phyloP scores from a whole-genome alignment of 2,888 invertebrate genomes.

The Apoda limacodes region DNA sequence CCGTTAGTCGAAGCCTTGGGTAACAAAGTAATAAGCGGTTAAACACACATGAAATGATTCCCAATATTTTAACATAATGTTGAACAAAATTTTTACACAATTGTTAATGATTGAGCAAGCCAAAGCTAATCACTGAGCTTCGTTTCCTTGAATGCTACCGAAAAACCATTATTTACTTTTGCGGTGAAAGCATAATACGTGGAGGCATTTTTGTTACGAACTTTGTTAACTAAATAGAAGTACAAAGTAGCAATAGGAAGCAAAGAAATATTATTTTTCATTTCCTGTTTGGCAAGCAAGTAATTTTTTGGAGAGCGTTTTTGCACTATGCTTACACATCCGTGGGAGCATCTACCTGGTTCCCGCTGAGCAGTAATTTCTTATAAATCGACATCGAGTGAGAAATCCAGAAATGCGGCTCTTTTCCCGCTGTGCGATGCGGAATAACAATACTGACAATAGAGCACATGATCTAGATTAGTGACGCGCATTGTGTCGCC shows the following conservation, averaged over 20 bases:
- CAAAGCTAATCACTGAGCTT: conserved; percentile 33
- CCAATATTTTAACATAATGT: conserved; percentile 53
- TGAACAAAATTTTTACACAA: conserved; percentile 44
- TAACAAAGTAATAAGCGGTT: conserved; percentile 52
- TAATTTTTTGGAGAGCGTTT: conserved; percentile 48
- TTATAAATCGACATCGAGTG: conserved; percentile 68
- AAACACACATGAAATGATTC: conserved; percentile 45
- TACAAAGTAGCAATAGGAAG: conserved; percentile 37
- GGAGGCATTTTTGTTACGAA: background rate
- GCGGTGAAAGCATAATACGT: conserved; percentile 28
- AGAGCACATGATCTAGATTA: conserved; percentile 67
- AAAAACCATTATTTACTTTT: conserved; percentile 31
- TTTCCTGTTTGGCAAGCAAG: conserved; percentile 55
- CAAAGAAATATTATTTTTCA: conserved; percentile 52
- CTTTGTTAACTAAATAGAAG: background rate
- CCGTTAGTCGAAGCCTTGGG: conserved; percentile 46
- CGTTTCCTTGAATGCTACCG: conserved; percentile 29
- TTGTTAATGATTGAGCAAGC: conserved; percentile 38
- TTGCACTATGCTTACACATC: conserved; percentile 45
- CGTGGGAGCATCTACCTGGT: conserved; percentile 65
- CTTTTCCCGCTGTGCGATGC: conserved; percentile 34
- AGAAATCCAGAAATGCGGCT: conserved; percentile 50
- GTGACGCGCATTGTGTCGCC: conserved; percentile 66
- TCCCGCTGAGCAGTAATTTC: conserved; percentile 57
- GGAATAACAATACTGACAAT: conserved; percentile 49